These are phyloP conservation scores for Dasyprocta punctata DNA, from an alignment of 2,113 vertebrate genomes.

Conservation along the genomic window DNA sequence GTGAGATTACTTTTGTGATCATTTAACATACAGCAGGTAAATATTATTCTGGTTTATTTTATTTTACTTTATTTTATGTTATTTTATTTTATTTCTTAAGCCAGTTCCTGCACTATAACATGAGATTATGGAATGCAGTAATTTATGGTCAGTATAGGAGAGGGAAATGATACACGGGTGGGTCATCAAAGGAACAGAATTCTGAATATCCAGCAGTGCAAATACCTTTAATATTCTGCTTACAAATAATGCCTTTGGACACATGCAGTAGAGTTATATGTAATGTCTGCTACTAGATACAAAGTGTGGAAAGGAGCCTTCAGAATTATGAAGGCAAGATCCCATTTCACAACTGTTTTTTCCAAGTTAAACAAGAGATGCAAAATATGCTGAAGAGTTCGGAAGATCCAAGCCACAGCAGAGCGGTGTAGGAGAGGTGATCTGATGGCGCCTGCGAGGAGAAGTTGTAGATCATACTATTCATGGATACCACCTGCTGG, in stretches of 20 bases:
- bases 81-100: background rate
- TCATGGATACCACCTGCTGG: slow-evolving; percentile 74
- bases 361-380: background rate
- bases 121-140: background rate
- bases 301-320: background rate
- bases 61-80: background rate
- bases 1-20: background rate
- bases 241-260: background rate
- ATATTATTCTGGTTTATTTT: background rate
- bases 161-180: background rate
- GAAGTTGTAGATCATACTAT: slow-evolving; percentile 36
- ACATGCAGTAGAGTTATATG: background rate
- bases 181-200: background rate
- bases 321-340: background rate
- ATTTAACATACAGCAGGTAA: slow-evolving; percentile 15
- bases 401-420: background rate
- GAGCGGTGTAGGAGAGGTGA: background rate
- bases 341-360: background rate
- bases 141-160: background rate
- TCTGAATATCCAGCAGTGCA: background rate
- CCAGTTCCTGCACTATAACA: background rate
- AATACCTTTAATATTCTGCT: background rate
- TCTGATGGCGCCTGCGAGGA: background rate
- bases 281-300: background rate
- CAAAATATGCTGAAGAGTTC: background rate